Percentiles rank a stretch among this genome's conserved stretches.
Evolutionary conservation across 2,113 vertebrate genomes (phyloP).

Genomic region (Dasyornis broadbenti): DNA sequence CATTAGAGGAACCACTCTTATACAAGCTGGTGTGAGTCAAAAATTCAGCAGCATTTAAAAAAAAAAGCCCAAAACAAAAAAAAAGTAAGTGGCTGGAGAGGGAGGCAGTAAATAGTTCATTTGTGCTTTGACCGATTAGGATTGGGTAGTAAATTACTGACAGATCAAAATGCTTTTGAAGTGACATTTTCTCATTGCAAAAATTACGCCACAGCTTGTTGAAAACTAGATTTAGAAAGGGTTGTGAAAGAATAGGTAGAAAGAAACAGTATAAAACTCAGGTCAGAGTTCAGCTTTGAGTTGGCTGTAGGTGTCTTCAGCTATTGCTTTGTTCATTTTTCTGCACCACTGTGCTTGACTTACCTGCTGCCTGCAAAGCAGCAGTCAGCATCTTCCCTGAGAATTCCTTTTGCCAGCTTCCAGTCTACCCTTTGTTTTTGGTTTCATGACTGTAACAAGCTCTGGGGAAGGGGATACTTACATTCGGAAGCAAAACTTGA

Average conservation of each 20-base stretch:
- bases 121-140: not conserved
- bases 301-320: not conserved
- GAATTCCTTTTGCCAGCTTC: not conserved
- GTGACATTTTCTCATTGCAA: not conserved
- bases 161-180: not conserved
- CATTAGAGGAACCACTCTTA: not conserved
- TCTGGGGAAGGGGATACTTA: not conserved
- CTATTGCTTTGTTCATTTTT: not conserved
- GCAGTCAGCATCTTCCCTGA: not conserved
- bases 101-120: not conserved
- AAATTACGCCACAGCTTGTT: not conserved
- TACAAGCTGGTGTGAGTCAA: not conserved
- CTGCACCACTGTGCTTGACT: not conserved
- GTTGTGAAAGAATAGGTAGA: not conserved
- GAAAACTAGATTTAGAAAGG: not conserved
- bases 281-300: not conserved
- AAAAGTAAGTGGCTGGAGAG: not conserved
- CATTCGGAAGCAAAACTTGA: not conserved
- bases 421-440: not conserved
- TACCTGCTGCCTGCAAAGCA: not conserved
- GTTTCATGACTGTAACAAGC: not conserved
- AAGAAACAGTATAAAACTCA: not conserved
- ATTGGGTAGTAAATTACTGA: not conserved
- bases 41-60: not conserved
- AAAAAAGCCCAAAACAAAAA: not conserved